phyloP scores from a whole-genome alignment of 2,113 vertebrate genomes.

The Ammodytes marinus region DNA sequence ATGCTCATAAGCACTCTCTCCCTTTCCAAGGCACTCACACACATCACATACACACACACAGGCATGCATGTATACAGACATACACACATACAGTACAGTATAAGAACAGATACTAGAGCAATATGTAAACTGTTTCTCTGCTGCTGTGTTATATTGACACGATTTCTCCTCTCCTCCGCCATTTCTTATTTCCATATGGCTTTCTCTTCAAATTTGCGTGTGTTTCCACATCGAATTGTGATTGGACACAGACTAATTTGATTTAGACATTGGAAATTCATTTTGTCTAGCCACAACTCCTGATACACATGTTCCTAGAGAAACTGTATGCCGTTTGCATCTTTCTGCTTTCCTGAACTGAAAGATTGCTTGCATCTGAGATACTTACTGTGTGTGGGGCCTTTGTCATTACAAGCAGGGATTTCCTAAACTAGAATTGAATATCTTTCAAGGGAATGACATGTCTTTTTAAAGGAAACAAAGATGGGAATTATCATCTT shows the following conservation, averaged over 20 bases:
- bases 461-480: slow-evolving; percentile 7
- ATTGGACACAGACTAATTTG: slow-evolving; percentile 63
- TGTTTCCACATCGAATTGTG: slow-evolving; percentile 44
- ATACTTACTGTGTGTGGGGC: neutral
- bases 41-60: neutral
- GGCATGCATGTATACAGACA: neutral
- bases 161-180: slow-evolving; percentile 32
- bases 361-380: slow-evolving; percentile 1
- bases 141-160: slow-evolving; percentile 14
- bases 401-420: slow-evolving; percentile 23
- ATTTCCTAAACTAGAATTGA: slow-evolving; percentile 27
- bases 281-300: slow-evolving; percentile 30
- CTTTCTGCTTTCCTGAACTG: slow-evolving; percentile 14
- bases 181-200: slow-evolving; percentile 1
- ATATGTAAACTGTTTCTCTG: neutral
- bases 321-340: slow-evolving; percentile 18
- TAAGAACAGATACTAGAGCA: neutral
- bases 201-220: slow-evolving; percentile 29
- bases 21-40: neutral
- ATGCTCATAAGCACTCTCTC: slow-evolving; percentile 3
- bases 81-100: neutral
- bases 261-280: slow-evolving; percentile 53
- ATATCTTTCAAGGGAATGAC: slow-evolving; percentile 17
- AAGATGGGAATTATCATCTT: slow-evolving; percentile 17
- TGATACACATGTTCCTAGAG: slow-evolving; percentile 24